Conservation (phyloP, 1,140 invertebrate species). For the Brachionus calyciflorus region DNA sequence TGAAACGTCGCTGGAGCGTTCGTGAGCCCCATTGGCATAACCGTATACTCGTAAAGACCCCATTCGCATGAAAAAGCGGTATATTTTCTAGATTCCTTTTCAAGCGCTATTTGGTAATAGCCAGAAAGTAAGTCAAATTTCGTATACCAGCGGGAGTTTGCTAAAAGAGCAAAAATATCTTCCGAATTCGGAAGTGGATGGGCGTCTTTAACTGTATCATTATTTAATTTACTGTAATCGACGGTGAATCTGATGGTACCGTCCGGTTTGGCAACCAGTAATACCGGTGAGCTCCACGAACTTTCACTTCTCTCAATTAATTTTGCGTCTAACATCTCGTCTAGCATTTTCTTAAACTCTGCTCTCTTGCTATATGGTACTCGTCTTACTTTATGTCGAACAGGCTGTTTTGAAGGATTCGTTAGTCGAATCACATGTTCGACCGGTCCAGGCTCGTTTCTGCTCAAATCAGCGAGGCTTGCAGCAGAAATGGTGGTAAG, state of each 20-base stretch:
- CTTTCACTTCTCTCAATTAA: conserved; percentile 1
- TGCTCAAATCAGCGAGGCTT: neutral
- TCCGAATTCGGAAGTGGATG: neutral
- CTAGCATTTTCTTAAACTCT: conserved; percentile 22
- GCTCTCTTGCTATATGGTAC: neutral
- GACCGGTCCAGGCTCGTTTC: neutral
- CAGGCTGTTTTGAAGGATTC: neutral
- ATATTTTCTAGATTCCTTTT: neutral
- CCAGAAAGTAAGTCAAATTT: conserved; percentile 49
- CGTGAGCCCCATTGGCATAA: too few species aligned
- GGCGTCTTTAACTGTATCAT: conserved; percentile 4
- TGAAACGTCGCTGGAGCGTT: too few species aligned
- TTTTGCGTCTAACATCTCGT: conserved; percentile 42
- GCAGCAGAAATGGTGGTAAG: neutral
- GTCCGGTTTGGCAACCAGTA: neutral
- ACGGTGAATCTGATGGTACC: conserved; percentile 4
- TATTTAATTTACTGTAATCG: conserved; percentile 30
- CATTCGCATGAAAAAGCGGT: conserved; percentile 47
- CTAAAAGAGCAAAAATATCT: neutral
- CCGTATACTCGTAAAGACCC: too few species aligned
- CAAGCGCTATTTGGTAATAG: conserved; percentile 49
- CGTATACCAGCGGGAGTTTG: neutral
- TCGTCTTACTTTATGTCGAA: neutral
- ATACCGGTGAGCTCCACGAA: conserved; percentile 1
- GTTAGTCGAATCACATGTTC: neutral